Conservation (phyloP, 2,797 vertebrate genomes). For the Siniperca undulata region DNA sequence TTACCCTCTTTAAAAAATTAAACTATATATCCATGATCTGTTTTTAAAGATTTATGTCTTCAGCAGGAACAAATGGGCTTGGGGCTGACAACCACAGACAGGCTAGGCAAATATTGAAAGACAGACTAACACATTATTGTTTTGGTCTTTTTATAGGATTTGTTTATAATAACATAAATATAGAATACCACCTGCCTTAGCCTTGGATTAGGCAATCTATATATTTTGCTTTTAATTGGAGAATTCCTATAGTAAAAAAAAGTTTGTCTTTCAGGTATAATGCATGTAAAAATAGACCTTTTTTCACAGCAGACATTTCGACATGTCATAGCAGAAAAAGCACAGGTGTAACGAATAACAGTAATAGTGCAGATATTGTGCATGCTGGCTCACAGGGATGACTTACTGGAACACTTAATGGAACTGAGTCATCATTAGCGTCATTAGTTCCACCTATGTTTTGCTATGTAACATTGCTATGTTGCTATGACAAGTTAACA, state of each 20-base stretch:
- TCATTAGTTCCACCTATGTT: constrained; percentile 16
- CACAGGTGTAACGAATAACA: background rate
- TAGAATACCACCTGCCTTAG: background rate
- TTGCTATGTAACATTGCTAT: too few relatives aligned
- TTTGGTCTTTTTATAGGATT: constrained; percentile 30
- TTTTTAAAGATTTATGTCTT: background rate
- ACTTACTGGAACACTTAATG: background rate
- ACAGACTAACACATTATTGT: background rate
- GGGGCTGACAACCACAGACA: background rate
- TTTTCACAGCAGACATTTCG: constrained; percentile 5
- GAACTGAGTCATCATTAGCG: constrained; percentile 9
- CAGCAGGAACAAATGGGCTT: background rate
- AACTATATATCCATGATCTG: background rate
- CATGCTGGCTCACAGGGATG: background rate
- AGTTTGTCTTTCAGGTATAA: background rate
- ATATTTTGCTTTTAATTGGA: constrained; percentile 1
- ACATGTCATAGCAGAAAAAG: constrained; percentile 14
- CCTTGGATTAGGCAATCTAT: background rate
- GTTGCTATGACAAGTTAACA: constrained; percentile 19
- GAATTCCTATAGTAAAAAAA: constrained; percentile 7
- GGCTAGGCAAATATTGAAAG: background rate
- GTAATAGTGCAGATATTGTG: background rate
- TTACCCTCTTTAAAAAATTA: background rate
- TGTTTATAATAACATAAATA: constrained; percentile 16
- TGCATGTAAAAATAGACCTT: background rate